Evolutionary conservation across 2,888 invertebrate genomes (phyloP).

Genomic region (Cinara cedri): DNA sequence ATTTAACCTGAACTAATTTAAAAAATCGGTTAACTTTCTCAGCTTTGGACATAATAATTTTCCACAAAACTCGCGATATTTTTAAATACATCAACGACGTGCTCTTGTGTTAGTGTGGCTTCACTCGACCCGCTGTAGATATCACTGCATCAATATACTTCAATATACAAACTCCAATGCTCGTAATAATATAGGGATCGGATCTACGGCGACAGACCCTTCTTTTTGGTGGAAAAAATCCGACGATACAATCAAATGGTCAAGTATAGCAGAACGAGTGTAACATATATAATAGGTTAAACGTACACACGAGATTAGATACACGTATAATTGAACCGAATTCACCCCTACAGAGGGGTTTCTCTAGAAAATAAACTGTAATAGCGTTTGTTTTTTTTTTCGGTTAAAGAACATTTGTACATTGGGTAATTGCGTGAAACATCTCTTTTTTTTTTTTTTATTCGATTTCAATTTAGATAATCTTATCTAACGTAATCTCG

Average conservation of each 20-base stretch:
- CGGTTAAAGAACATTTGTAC: not conserved
- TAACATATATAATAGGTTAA: constrained; percentile 42
- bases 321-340: constrained; percentile 51
- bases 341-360: constrained; percentile 34
- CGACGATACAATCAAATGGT: constrained; percentile 54
- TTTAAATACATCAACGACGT: too few relatives aligned
- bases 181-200: constrained; percentile 8
- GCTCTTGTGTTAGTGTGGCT: not conserved
- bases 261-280: constrained; percentile 21
- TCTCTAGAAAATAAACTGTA: not conserved
- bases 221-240: constrained; percentile 10
- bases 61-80: too few relatives aligned
- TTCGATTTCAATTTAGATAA: not conserved
- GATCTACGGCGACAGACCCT: constrained; percentile 34
- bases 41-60: too few relatives aligned
- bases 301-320: constrained; percentile 44
- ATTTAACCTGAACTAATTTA: too few relatives aligned
- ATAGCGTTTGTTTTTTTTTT: constrained; percentile 17
- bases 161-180: constrained; percentile 1
- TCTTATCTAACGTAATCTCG: not conserved
- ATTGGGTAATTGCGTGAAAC: not conserved
- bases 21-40: too few relatives aligned
- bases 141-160: too few relatives aligned
- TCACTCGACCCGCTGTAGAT: constrained; percentile 6
- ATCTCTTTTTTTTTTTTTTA: not conserved